Conservation (phyloP, 2,888 invertebrate species). For the Dryobotodes eremita region DNA sequence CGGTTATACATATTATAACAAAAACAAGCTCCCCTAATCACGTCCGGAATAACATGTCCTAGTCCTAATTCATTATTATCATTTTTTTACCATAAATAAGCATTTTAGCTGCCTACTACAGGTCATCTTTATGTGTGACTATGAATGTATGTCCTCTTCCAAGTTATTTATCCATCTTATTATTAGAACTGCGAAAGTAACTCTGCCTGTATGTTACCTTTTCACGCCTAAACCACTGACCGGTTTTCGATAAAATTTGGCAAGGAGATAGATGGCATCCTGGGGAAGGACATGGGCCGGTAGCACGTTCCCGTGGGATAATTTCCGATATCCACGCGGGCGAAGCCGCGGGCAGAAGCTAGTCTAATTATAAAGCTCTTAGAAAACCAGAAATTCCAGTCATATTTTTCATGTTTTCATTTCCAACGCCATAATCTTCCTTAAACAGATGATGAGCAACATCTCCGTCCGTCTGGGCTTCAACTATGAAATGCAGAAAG, state of each 20-base stretch:
- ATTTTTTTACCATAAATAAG: not conserved
- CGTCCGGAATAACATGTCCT: not conserved
- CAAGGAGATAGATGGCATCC: too few species aligned
- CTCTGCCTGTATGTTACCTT: too few species aligned
- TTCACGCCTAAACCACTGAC: too few species aligned
- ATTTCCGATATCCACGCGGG: too few species aligned
- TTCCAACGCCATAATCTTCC: not conserved
- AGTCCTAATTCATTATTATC: not conserved
- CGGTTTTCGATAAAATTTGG: too few species aligned
- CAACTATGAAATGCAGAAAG: slow-evolving; percentile 89
- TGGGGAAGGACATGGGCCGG: too few species aligned
- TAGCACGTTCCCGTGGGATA: too few species aligned
- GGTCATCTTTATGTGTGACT: not conserved
- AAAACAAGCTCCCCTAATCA: not conserved
- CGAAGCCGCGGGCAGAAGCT: too few species aligned
- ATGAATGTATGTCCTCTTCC: not conserved
- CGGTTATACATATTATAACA: too few species aligned
- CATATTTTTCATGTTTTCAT: not conserved
- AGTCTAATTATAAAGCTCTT: too few species aligned
- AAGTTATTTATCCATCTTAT: not conserved
- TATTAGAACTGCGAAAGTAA: too few species aligned
- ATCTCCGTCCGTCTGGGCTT: slow-evolving; percentile 93
- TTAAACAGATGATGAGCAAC: slow-evolving; percentile 86
- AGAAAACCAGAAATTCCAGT: not conserved
- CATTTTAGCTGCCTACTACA: not conserved